Base-by-base conservation (phyloP, 2,888 invertebrate species). In the Clistopyga incitator region DNA sequence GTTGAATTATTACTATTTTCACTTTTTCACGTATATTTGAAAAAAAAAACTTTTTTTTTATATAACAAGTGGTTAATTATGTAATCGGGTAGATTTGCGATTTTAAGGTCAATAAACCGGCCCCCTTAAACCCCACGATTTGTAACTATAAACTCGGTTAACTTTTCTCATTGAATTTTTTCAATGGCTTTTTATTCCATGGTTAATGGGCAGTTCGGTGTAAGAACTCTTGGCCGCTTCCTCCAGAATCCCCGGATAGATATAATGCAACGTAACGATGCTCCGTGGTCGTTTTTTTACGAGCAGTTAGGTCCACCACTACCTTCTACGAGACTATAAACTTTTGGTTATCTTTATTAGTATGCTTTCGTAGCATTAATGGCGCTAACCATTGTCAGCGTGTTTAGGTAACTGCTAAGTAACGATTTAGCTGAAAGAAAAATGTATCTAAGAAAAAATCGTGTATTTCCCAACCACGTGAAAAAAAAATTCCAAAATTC, bases 201-300 rank as follows among this genome's bases (percentile, higher is more conserved):
- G 13, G 47, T 47, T n/a, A n/a, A 47, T 47, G 18, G 45, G 45
- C 15, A 15, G 15, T 45, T 18, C 18, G 20, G n/a, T 52, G 45
- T 20, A 18, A 18, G 50, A 20, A 20, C n/a, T 3, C 8, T 52
- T 52, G 50, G 18, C 2, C 18, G 50, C 6, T 52, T 52, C 6
- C 50, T 52, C 18, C 15, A n/a, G 47, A 47, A 47, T 6, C n/a
- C n/a, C 15, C n/a, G 47, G 47, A n/a, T 47, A 47, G 47, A n/a
- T 47, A 47, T 47, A n/a, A 18, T 18, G n/a, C 50, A 20, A 52
- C 50, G 50, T 52, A 52, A 52, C 50, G 50, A 52, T 52, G 50
- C 50, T 2, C 8, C 50, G n/a, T 18, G 50, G 50, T 8, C 18
- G 50, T 18, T 52, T 18, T 18, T 52, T 52, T 52, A 52, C 8